These are phyloP conservation scores for Paramuricea clavata DNA, from an alignment of 92 coral and sea anemone species.

Conservation along the genomic window DNA sequence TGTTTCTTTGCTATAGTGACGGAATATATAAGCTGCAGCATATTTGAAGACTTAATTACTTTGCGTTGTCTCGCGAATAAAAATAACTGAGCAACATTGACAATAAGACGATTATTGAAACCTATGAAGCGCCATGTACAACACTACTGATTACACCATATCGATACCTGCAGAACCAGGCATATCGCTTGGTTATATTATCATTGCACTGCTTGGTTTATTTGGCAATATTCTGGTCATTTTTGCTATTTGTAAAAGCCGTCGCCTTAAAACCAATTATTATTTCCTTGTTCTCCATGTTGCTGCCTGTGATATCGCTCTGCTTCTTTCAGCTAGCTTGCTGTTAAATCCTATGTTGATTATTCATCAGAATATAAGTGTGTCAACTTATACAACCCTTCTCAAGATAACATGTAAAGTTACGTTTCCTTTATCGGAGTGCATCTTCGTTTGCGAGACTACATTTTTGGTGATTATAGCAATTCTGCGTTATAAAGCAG, in stretches of 20 bases:
- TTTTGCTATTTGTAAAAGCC: not conserved
- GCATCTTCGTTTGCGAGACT: not conserved
- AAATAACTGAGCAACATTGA: not conserved
- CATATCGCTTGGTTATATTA: not conserved
- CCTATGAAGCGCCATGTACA: not conserved
- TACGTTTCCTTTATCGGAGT: not conserved
- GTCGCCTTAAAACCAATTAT: not conserved
- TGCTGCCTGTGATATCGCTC: not conserved
- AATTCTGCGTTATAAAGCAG: not conserved
- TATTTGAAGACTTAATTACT: no score
- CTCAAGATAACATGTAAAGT: not conserved
- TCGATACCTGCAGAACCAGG: not conserved
- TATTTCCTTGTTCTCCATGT: constrained; percentile 4
- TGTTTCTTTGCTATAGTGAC: no score
- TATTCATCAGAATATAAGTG: not conserved
- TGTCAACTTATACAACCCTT: not conserved
- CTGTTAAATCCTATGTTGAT: not conserved
- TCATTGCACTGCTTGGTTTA: not conserved
- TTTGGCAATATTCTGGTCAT: not conserved
- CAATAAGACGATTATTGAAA: no score
- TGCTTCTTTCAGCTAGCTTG: not conserved
- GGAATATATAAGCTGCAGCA: no score
- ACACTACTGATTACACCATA: not conserved
- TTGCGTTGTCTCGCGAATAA: no score
- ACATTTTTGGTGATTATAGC: not conserved